A percentile compares a stretch with the other conserved stretches of the same genome.
These are phyloP conservation scores for Onchidella celtica DNA, from an alignment of 2,888 invertebrate species.

Conservation along the genomic window DNA sequence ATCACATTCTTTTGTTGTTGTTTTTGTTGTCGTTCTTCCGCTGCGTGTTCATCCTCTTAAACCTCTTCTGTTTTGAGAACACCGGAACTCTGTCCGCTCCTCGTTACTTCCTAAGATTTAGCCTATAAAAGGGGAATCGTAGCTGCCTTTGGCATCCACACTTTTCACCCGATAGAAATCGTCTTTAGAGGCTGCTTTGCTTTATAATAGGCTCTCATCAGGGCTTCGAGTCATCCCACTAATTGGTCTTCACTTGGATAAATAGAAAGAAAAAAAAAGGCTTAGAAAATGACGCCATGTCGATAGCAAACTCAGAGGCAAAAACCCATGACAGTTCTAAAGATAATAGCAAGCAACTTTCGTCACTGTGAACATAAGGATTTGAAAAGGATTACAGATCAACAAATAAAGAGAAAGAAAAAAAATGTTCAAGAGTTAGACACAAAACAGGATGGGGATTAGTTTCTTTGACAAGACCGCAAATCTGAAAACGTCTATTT, in stretches of 20 bases:
- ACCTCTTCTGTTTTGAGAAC: too few relatives aligned
- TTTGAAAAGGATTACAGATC: slow-evolving; percentile 29
- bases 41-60: too few relatives aligned
- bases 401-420: not conserved
- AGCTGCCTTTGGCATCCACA: too few relatives aligned
- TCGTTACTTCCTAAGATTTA: too few relatives aligned
- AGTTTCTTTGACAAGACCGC: not conserved
- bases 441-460: not conserved
- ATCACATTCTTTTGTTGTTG: too few relatives aligned
- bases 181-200: too few relatives aligned
- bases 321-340: not conserved
- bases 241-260: slow-evolving; percentile 15
- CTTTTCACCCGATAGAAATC: too few relatives aligned
- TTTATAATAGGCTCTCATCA: too few relatives aligned
- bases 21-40: too few relatives aligned
- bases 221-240: not conserved
- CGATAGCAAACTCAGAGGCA: not conserved
- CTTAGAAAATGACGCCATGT: slow-evolving; percentile 19
- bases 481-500: slow-evolving; percentile 12
- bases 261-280: too few relatives aligned
- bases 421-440: slow-evolving; percentile 18
- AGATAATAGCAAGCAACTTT: slow-evolving; percentile 22
- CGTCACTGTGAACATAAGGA: slow-evolving; percentile 31
- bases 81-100: too few relatives aligned
- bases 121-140: too few relatives aligned